phyloP scores from a whole-genome alignment of 2,113 vertebrate species.

The Tursiops truncatus region DNA sequence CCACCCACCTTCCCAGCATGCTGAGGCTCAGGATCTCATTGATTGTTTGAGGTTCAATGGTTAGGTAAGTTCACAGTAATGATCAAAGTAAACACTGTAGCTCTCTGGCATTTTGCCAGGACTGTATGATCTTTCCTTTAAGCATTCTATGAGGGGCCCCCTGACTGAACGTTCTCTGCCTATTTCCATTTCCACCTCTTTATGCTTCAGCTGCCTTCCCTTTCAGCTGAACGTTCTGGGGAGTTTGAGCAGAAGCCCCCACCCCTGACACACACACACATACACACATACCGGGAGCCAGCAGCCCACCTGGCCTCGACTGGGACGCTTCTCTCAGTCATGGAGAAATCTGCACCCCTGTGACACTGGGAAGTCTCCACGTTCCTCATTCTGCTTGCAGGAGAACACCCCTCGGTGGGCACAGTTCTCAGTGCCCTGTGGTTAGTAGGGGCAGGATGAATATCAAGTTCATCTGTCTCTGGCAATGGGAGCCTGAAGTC shows the following conservation, averaged over 20 bases:
- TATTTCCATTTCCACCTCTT: not conserved
- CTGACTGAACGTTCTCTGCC: not conserved
- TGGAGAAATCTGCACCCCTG: not conserved
- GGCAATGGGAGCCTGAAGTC: not conserved
- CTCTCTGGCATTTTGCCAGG: not conserved
- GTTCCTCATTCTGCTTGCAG: not conserved
- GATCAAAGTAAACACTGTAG: not conserved
- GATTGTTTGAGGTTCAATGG: conserved; percentile 80
- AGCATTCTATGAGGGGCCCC: not conserved
- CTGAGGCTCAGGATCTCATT: conserved; percentile 80
- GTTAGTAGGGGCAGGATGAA: not conserved
- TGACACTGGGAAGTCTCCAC: not conserved
- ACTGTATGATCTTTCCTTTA: not conserved
- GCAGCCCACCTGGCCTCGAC: not conserved
- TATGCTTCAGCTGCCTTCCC: not conserved
- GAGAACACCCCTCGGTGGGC: too few relatives aligned
- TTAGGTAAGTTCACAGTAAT: conserved; percentile 73
- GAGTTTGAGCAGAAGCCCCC: not conserved
- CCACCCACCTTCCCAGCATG: conserved; percentile 81
- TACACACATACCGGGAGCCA: not conserved
- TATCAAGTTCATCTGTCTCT: not conserved
- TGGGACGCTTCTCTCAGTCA: not conserved
- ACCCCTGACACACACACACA: rapidly evolving
- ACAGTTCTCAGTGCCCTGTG: not conserved
- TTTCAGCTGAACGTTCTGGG: not conserved